These are phyloP conservation scores for Mystacides longicornis DNA, from an alignment of 2,888 invertebrate species.

Conservation along the genomic window DNA sequence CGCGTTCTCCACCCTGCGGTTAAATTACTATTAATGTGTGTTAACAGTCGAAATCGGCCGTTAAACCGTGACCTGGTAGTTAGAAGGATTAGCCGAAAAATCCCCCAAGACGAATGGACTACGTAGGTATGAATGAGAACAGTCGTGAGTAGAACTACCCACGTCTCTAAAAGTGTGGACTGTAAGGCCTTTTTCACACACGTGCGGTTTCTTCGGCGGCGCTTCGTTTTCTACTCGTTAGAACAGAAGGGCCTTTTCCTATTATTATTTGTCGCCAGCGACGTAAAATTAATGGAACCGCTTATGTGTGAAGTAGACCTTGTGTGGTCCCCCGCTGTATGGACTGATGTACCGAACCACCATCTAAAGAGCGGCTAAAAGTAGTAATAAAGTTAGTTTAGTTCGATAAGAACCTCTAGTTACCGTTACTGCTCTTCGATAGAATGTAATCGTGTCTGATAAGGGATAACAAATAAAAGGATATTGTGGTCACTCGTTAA, in stretches of 20 bases:
- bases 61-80: constrained; percentile 2
- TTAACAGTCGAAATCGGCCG: background rate
- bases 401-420: constrained; percentile 19
- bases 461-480: constrained; percentile 15
- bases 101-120: constrained; percentile 11
- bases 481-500: too few relatives aligned
- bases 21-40: constrained; percentile 1
- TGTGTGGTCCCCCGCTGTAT: too few relatives aligned
- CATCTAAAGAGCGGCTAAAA: too few relatives aligned
- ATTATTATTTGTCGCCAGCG: too few relatives aligned
- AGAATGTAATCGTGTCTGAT: constrained; percentile 20
- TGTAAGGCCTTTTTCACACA: too few relatives aligned
- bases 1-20: background rate
- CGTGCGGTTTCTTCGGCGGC: too few relatives aligned
- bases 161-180: too few relatives aligned
- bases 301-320: too few relatives aligned
- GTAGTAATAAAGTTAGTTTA: constrained; percentile 13
- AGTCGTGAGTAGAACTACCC: background rate
- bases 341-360: too few relatives aligned
- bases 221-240: too few relatives aligned
- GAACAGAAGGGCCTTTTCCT: too few relatives aligned
- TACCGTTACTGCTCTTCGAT: constrained; percentile 17
- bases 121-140: background rate
- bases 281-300: too few relatives aligned
- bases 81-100: background rate